These are phyloP conservation scores for Drosophila paulistorum DNA, from an alignment of 1,140 invertebrate genomes.

Conservation along the genomic window DNA sequence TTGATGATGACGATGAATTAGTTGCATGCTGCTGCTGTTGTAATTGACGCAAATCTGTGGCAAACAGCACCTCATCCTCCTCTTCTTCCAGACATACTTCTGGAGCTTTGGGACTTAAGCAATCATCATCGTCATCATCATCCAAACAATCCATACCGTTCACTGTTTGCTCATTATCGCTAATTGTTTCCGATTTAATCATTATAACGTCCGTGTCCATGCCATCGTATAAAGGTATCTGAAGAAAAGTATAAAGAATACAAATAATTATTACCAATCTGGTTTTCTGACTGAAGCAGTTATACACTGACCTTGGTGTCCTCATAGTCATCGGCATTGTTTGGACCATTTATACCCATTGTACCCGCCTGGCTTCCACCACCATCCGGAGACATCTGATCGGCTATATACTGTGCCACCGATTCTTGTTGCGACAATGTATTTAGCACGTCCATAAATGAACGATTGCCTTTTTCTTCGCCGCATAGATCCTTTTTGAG, in stretches of 20 bases:
- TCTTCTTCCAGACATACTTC: conserved; percentile 80
- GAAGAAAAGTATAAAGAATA: background rate
- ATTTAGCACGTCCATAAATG: conserved; percentile 77
- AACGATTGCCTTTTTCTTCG: conserved; percentile 73
- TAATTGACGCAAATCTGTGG: conserved; percentile 67
- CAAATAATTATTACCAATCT: background rate
- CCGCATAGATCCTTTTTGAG: conserved; percentile 80
- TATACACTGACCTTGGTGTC: conserved; percentile 65
- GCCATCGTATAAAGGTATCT: conserved; percentile 65
- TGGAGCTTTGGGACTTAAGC: conserved; percentile 72
- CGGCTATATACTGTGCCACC: conserved; percentile 71
- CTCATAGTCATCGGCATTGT: conserved; percentile 69
- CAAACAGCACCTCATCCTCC: conserved; percentile 70
- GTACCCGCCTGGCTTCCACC: conserved; percentile 43
- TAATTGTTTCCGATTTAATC: conserved; percentile 80
- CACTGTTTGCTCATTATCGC: conserved; percentile 78
- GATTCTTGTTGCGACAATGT: conserved; percentile 77
- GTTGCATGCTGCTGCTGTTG: conserved; percentile 38
- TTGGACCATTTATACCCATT: conserved; percentile 32
- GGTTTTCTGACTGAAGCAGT: too few species aligned
- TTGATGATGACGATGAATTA: background rate
- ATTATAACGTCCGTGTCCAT: conserved; percentile 79
- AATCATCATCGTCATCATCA: conserved; percentile 78
- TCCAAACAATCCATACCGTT: conserved; percentile 72
- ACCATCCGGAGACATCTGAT: conserved; percentile 73